Base-by-base conservation (phyloP, 1,140 invertebrate genomes). In the Drosophila sp. region DNA sequence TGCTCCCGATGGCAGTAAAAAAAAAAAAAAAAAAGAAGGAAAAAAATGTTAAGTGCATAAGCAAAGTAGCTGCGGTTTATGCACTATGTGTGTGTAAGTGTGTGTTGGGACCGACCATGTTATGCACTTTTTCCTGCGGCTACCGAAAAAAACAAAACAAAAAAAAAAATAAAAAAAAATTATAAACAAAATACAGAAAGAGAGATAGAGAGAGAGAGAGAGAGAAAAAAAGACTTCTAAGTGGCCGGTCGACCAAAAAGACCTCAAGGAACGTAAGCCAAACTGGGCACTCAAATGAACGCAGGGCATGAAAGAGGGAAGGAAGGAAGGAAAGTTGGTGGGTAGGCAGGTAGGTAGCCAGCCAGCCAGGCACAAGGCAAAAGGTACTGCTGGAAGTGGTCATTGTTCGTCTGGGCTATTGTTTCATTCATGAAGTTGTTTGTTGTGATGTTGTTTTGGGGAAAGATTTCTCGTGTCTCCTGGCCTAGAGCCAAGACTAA, bases 91-190 rank as follows among this genome's bases (percentile, higher is more conserved):
- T 27, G 58, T 6, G 11, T 35, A 6, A 25, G 6, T 47, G 44
- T 47, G 44, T 27, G 58, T 6, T 40, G 54, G 57, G 54, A 50
- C 44, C 23, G 54, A 78, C 66, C 66, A 80, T 87, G 84, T 80
- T 80, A 80, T 89, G 83, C 84, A 80, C 72, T 89, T 89, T 76
- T 89, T 89, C 83, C 84, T 87, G 76, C 84, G 83, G 83, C 84
- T 89, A 86, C 83, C 84, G 84, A 86, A 86, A 86, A 86, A 86
- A 76, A 75, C 17, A 17, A 17, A 17, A 17, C 17, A 17, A 17
- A 17, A 86, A 86, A 86, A 85, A 85, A 76, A n/a, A n/a, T n/a
- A 72, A 86, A 87, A 86, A 86, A 86, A 79, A 75, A 74, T 56
- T 74, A 79, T 54, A 66, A 41, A 55, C 55, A 66, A 68, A 25